Percentiles rank a stretch among this genome's conserved stretches.
These are phyloP conservation scores for Muscicapa striata DNA, from an alignment of 2,797 vertebrate species.

Conservation along the genomic window DNA sequence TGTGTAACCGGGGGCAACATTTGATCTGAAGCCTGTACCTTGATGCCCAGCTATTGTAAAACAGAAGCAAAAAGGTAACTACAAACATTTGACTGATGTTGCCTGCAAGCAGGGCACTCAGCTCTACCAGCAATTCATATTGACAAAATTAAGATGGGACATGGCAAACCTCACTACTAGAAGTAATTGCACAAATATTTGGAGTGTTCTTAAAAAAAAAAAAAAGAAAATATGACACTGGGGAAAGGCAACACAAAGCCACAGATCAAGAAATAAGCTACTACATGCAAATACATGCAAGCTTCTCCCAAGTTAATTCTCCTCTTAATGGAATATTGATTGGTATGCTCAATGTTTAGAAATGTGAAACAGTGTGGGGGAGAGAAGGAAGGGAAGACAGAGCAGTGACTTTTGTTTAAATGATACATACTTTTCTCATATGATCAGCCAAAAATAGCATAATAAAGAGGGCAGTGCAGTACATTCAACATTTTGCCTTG, in stretches of 20 bases:
- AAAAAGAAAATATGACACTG: neutral
- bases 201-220: neutral
- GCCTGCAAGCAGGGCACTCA: neutral
- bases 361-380: constrained; percentile 10
- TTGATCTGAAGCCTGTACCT: constrained; percentile 35
- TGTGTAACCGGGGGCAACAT: constrained; percentile 50
- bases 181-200: neutral
- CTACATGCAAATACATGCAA: constrained; percentile 65
- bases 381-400: neutral
- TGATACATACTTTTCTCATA: neutral
- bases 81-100: constrained; percentile 40
- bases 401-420: constrained; percentile 28
- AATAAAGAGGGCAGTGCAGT: neutral
- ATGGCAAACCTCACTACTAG: neutral
- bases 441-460: constrained; percentile 6
- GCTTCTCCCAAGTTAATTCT: constrained; percentile 60
- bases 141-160: constrained; percentile 4
- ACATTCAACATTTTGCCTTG: constrained; percentile 20
- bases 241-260: neutral
- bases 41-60: constrained; percentile 29
- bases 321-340: constrained; percentile 65
- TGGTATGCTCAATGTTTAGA: constrained; percentile 38
- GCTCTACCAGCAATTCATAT: neutral
- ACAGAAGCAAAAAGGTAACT: constrained; percentile 13
- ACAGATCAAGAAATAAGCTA: constrained; percentile 34